Evolutionary conservation across 2,888 invertebrate species (phyloP), one percentile per base, ranked within the genome.

Genomic region (Tryphoninae sp.): DNA sequence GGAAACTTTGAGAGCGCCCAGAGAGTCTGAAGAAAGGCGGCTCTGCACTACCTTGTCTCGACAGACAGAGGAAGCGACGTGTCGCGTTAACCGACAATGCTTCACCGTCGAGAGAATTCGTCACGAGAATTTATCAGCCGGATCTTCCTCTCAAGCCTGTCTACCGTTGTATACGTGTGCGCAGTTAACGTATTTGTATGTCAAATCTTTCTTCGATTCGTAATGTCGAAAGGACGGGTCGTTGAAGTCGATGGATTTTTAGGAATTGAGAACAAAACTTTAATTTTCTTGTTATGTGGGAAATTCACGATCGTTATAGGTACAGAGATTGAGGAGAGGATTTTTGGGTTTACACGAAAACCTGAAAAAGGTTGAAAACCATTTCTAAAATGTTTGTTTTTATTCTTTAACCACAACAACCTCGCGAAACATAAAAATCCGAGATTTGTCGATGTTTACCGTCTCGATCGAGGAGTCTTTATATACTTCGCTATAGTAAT

Each of bases 361-460:
- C 3, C 13, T 13, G 13, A 49, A 86, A 86, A 87, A 87, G 83
- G 64, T 42, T 71, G 40, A 19, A 19, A 19, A 82, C 33, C 6
- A 33, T 33, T 33, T 33, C 6, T 33, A 6, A 33, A 33, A 33
- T 33, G 33, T 33, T 33, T 33, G 0, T 33, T 33, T 6, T 33
- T 6, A 6, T 33, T 33, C 33, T 33, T 33, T 33, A 33, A 33
- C 33, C 33, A 33, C 33, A 6, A 33, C 33, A 33, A 33, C 33
- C 33, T 6, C 33, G 4, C 6, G 4, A 6, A 33, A 33, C 33
- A 6, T 33, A 88, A 85, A 84, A 87, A 87, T 84, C 42, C 55
- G 33, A 26, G n/a, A 58, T 40, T 7, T 79, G 83, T 77, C 80
- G 73, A 81, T 86, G 88, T 88, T 88, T 88, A 88, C 88, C 88